Conservation (phyloP, 1,140 invertebrate species). For the Drosophila chauvacae region DNA sequence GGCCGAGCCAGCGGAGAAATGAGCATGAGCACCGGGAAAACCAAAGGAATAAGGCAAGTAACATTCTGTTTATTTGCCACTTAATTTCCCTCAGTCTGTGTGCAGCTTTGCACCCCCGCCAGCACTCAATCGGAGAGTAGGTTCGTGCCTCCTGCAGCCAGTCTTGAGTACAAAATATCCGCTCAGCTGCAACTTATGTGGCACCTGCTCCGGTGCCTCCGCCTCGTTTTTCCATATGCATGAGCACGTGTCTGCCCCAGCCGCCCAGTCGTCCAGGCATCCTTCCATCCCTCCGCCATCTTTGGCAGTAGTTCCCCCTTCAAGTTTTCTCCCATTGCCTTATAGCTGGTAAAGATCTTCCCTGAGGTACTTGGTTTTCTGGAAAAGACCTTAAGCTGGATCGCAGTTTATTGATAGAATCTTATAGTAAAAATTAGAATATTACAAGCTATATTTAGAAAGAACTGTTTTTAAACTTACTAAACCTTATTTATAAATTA, state of each 20-base stretch:
- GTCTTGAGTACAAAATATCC: constrained; percentile 73
- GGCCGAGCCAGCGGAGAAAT: constrained; percentile 33
- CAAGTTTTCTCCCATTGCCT: constrained; percentile 11
- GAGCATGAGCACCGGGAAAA: constrained; percentile 30
- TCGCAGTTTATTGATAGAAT: neutral
- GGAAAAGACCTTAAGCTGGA: neutral
- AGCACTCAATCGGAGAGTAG: neutral
- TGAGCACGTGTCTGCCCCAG: constrained; percentile 55
- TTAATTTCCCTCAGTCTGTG: constrained; percentile 74
- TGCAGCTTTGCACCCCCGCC: constrained; percentile 38
- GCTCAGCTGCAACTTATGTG: constrained; percentile 73
- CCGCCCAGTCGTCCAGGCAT: constrained; percentile 4
- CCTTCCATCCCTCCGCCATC: constrained; percentile 6
- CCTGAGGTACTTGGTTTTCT: constrained; percentile 1
- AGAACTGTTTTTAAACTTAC: neutral
- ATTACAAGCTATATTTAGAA: neutral
- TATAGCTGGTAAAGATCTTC: constrained; percentile 5
- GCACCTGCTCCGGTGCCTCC: constrained; percentile 30
- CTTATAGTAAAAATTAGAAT: neutral
- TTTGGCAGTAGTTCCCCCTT: constrained; percentile 3
- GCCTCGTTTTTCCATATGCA: constrained; percentile 56
- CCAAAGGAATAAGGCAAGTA: constrained; percentile 45
- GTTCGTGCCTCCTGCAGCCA: constrained; percentile 39
- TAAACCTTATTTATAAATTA: neutral
- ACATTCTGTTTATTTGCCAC: constrained; percentile 79